Evolutionary conservation across 53 echinoderm and acorn worm genomes (phyloP), one percentile per base, ranked within the genome.

Genomic region (Apostichopus leukothele): DNA sequence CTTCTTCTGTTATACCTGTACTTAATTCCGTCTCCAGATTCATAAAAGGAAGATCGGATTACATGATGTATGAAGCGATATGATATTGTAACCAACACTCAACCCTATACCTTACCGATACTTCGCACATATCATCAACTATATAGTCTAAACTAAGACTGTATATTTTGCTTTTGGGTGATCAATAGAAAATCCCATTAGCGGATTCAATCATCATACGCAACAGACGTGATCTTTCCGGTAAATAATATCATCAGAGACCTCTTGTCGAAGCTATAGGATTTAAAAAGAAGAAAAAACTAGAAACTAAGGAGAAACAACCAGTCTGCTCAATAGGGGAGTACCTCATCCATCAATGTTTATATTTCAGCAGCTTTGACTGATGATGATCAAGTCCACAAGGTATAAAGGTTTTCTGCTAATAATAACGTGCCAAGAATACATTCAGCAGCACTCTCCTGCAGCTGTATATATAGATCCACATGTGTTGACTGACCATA

Each of bases 331-430:
- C n/a, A 19, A 19, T n/a, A 71, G 71, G 20, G 71, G 4, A 59
- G 81, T 54, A 22, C 55, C 81, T 21, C 81, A 81, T 81, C 54
- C 59, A 81, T 81, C 81, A 81, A 81, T 23, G 59, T 81, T 18
- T 81, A 54, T 54, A 2, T 59, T 57, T 81, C 59, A 57, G 54
- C 59, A 57, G 54, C 51, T 53, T 7, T 21, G n/a, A 81, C 54
- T 21, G 59, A 81, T 59, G 10, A 18, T 11, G 50, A 25, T 26
- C 12, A 26, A 76, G 51, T 7, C 76, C 76, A 13, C 7, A 21
- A 51, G 51, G 51, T 76, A 51, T 76, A 25, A 76, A 50, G 39
- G 26, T 76, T 25, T 10, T n/a, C 39, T 26, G 9, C 26, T 76
- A 5, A 76, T 8, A 25, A 16, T 76, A 76, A 76, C 39, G 39